Conservation (phyloP, 2,113 vertebrate species). For the Nycticryphes semicollaris region DNA sequence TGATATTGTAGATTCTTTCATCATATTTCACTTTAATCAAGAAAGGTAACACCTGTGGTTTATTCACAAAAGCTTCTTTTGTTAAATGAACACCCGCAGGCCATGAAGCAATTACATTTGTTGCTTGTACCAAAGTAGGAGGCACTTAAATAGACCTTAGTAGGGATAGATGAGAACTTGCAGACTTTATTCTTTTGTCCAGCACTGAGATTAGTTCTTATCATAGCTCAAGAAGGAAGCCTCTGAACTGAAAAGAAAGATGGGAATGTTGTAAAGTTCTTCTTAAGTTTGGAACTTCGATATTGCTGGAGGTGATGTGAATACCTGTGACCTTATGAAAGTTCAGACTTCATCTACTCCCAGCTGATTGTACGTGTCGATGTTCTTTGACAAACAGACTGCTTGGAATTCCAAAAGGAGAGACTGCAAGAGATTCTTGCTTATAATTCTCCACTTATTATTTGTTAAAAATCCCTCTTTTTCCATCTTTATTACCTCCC, state of each 20-base stretch:
- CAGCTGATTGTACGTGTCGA: background rate
- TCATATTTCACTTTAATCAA: slow-evolving; percentile 81
- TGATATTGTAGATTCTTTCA: slow-evolving; percentile 78
- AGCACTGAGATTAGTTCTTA: slow-evolving; percentile 72
- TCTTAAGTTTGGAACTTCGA: slow-evolving; percentile 59
- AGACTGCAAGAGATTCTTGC: background rate
- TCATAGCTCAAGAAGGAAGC: slow-evolving; percentile 71
- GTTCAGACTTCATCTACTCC: slow-evolving; percentile 33
- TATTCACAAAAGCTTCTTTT: slow-evolving; percentile 79
- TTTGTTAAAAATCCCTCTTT: background rate
- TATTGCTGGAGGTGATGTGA: slow-evolving; percentile 61
- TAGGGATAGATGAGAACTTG: slow-evolving; percentile 73
- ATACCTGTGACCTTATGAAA: slow-evolving; percentile 54
- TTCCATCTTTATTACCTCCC: background rate
- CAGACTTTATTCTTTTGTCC: slow-evolving; percentile 76
- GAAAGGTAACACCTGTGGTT: slow-evolving; percentile 84
- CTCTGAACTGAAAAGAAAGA: slow-evolving; percentile 67
- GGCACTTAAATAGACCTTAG: slow-evolving; percentile 74
- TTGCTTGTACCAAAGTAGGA: slow-evolving; percentile 74
- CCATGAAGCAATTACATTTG: slow-evolving; percentile 83
- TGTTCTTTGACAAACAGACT: background rate
- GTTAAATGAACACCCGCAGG: slow-evolving; percentile 78
- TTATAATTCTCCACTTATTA: background rate
- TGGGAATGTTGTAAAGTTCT: slow-evolving; percentile 60
- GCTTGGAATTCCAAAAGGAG: background rate